Evolutionary conservation across 2,113 vertebrate species (phyloP).

Genomic region (Salminus brasiliensis): DNA sequence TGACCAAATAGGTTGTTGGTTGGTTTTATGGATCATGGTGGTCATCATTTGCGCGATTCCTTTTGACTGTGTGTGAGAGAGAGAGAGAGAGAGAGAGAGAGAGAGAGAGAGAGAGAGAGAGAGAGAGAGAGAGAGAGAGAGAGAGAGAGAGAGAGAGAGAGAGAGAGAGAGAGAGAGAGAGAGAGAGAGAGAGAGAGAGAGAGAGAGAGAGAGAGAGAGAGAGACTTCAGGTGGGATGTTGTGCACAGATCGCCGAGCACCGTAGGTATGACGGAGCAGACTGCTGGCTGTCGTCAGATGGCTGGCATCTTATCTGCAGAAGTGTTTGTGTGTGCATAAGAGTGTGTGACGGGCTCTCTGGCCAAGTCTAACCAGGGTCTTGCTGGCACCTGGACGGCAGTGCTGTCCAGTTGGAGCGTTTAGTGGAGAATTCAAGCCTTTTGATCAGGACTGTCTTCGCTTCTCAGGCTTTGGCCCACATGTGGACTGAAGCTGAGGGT

Average conservation of each 20-base stretch:
- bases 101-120: too few species aligned
- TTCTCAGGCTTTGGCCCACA: not conserved
- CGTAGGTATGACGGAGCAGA: not conserved
- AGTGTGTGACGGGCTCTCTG: constrained; percentile 19
- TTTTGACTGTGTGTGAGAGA: too few species aligned
- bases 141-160: too few species aligned
- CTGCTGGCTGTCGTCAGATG: not conserved
- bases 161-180: too few species aligned
- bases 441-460: constrained; percentile 9
- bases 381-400: constrained; percentile 15
- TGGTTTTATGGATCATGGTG: too few species aligned
- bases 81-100: too few species aligned
- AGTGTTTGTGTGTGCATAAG: not conserved
- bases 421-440: not conserved
- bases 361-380: constrained; percentile 35
- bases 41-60: too few species aligned
- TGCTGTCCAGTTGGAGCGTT: not conserved
- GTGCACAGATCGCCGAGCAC: not conserved
- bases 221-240: not conserved
- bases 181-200: too few species aligned
- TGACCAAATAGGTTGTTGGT: too few species aligned
- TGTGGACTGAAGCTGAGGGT: not conserved
- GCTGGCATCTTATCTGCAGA: constrained; percentile 25
- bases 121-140: too few species aligned
- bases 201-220: too few species aligned